Evolutionary conservation across 2,797 vertebrate genomes (phyloP), one percentile per base, ranked within the genome.

Genomic region (Lateolabrax maculatus): DNA sequence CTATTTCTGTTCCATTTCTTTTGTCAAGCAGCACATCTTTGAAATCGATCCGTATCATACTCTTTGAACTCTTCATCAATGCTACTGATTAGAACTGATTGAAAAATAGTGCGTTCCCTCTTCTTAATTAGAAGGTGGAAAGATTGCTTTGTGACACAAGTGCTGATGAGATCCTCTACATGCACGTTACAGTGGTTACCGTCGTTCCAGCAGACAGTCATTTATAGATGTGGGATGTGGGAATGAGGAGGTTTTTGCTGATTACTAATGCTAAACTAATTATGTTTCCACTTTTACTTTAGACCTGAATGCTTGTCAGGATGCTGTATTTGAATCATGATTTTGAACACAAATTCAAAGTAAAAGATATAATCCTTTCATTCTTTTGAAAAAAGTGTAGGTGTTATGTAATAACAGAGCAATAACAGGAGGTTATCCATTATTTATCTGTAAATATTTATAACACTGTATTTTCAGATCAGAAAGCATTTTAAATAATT

Each of bases 1-100:
- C 29, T 25, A 21, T 69, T 68, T 58, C 10, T 39, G 36, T 51
- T 69, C 18, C 5, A 72, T 51, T 56, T 71, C 8, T 21, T 65
- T 71, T 51, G 10, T 63, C 4, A 29, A 66, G 27, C 0, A 2
- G 29, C 31, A 21, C 31, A 16, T 43, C 15, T 67, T 53, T 23
- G 43, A 51, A 51, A 61, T 11, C 1, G 15, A 72, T 48, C 37
- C 3, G 23, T 36, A 11, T 37, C 23, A 9, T n/a, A 9, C 12
- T 73, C 36, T 44, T 1, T 48, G 29, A 66, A 19, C 25, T 6
- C 36, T 65, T 43, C 8, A 44, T 75, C 48, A 36, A 51, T 23
- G 5, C 16, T 13, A 29, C 18, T 29, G n/a, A 49, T 51, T 18
- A 16, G n/a, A 75, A 43, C 6, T 56, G n/a, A 68, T 9, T 12